Conservation (phyloP, 2,797 vertebrate genomes). For the Falco concolor region DNA sequence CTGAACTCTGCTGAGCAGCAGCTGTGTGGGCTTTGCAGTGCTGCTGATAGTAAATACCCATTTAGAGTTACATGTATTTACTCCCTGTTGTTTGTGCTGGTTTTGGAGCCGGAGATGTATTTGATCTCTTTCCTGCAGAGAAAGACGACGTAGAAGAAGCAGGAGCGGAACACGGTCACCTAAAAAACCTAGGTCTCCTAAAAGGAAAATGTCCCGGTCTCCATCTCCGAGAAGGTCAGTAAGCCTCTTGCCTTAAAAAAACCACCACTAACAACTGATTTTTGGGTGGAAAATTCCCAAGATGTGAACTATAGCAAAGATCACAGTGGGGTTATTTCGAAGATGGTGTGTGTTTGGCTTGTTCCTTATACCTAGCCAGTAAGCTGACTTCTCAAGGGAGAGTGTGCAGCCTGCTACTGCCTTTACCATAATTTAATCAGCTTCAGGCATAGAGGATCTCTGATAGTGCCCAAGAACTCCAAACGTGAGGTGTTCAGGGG, state of each 20-base stretch:
- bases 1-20: neutral
- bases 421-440: accelerated
- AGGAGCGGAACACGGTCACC: conserved; percentile 85
- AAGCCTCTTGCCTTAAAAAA: neutral
- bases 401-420: neutral
- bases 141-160: conserved; percentile 87
- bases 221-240: conserved; percentile 89
- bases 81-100: neutral
- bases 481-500: accelerated
- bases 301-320: accelerated
- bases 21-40: neutral
- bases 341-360: accelerated
- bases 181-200: conserved; percentile 87
- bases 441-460: neutral
- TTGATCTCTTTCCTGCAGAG: conserved; percentile 42
- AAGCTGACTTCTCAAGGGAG: neutral
- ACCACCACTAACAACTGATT: accelerated
- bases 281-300: no score
- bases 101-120: neutral
- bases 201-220: conserved; percentile 84
- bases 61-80: accelerated
- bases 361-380: accelerated
- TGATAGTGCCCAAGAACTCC: neutral
- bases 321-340: accelerated
- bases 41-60: accelerated